Percentiles rank a stretch among this genome's conserved stretches.
Conservation (phyloP, 2,113 vertebrate genomes). For the Gambusia holbrooki region DNA sequence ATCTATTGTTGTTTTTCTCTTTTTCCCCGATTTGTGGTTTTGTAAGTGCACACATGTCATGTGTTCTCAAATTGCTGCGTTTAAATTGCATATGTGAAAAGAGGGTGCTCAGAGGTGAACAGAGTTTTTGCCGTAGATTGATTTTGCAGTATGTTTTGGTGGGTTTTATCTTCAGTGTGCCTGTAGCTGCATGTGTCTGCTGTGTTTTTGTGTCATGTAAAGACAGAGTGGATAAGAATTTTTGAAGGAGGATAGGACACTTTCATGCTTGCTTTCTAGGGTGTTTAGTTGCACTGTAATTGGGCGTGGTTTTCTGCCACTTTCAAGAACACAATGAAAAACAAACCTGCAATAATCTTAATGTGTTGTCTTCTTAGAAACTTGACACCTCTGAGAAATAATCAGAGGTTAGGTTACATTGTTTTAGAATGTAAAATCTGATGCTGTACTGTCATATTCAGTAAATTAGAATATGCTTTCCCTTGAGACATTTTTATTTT, state of each 20-base stretch:
- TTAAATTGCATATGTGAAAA: constrained; percentile 4
- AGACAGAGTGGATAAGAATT: constrained; percentile 10
- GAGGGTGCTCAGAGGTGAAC: neutral
- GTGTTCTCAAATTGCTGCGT: constrained; percentile 21
- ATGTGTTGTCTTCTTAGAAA: neutral
- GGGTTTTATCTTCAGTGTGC: constrained; percentile 33
- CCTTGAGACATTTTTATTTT: too few relatives aligned
- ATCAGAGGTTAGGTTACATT: neutral
- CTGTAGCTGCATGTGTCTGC: constrained; percentile 17
- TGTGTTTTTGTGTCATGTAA: constrained; percentile 18
- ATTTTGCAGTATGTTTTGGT: constrained; percentile 5
- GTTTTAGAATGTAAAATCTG: neutral
- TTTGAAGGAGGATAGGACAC: constrained; percentile 38
- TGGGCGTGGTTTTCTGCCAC: constrained; percentile 42
- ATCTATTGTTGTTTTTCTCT: constrained; percentile 45
- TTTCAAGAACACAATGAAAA: constrained; percentile 19
- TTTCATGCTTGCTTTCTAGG: constrained; percentile 37
- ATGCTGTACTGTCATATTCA: too few relatives aligned
- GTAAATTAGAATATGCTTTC: too few relatives aligned
- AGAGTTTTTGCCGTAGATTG: constrained; percentile 8
- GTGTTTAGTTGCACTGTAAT: constrained; percentile 55
- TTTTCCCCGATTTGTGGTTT: constrained; percentile 40
- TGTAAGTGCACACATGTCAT: constrained; percentile 11
- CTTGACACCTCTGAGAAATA: neutral
- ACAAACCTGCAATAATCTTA: neutral